Conservation (phyloP, 2,797 vertebrate genomes). For the Gymnoscopelus braueri region DNA sequence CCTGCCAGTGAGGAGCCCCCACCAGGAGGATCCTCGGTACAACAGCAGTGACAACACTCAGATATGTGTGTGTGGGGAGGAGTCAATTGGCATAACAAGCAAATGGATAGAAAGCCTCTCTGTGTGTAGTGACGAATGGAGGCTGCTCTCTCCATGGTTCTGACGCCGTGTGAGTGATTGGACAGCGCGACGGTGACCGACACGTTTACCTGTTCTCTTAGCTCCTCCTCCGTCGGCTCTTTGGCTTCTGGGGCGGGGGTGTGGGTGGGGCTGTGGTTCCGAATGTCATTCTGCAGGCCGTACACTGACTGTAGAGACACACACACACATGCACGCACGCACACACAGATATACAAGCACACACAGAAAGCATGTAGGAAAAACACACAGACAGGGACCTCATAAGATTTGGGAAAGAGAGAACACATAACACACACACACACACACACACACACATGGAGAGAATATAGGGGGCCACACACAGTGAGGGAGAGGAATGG, state of each 20-base stretch:
- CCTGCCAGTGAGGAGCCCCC: too few relatives aligned
- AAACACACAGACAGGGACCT: background rate
- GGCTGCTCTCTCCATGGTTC: too few relatives aligned
- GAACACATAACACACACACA: background rate
- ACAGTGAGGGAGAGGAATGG: background rate
- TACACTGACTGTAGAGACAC: conserved; percentile 83
- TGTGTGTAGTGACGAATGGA: too few relatives aligned
- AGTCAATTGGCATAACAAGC: too few relatives aligned
- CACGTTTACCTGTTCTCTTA: conserved; percentile 81
- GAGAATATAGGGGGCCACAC: background rate
- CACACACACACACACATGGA: conserved; percentile 4
- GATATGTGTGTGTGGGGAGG: too few relatives aligned
- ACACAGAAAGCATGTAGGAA: background rate
- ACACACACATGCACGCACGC: background rate
- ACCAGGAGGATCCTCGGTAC: too few relatives aligned
- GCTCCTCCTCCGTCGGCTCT: conserved; percentile 86
- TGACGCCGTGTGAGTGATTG: too few relatives aligned
- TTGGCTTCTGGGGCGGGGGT: conserved; percentile 82
- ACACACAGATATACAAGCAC: background rate
- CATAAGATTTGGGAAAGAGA: background rate
- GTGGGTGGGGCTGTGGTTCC: conserved; percentile 87
- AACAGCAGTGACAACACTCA: too few relatives aligned
- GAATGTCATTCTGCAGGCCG: conserved; percentile 87
- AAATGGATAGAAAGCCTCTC: too few relatives aligned
- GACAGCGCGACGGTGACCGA: background rate